A percentile compares a stretch with the other conserved stretches of the same genome.
These are phyloP conservation scores for Drosophila equinoxialis DNA, from an alignment of 1,140 invertebrate genomes.

Conservation along the genomic window DNA sequence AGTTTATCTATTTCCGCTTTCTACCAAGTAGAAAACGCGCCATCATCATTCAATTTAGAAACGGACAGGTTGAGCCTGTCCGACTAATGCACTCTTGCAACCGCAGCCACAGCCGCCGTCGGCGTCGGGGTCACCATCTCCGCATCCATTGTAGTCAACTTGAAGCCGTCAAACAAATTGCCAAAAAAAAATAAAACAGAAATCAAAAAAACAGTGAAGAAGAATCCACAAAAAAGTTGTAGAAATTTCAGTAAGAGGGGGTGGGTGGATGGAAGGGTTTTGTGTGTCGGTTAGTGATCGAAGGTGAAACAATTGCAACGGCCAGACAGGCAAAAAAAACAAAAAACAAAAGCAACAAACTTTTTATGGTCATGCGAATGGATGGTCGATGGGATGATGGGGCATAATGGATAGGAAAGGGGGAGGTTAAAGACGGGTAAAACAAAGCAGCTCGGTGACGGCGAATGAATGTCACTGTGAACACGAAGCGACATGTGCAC, in stretches of 20 bases:
- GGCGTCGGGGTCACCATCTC: constrained; percentile 7
- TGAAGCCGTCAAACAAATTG: constrained; percentile 80
- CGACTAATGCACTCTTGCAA: constrained; percentile 80
- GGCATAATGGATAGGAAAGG: constrained; percentile 55
- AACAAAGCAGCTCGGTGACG: constrained; percentile 52
- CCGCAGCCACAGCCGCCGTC: constrained; percentile 31
- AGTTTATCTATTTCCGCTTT: constrained; percentile 11
- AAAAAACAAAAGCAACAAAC: constrained; percentile 40
- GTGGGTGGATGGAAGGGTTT: neutral
- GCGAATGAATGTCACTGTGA: constrained; percentile 81
- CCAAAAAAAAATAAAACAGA: constrained; percentile 48
- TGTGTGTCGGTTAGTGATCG: constrained; percentile 20
- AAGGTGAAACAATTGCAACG: constrained; percentile 63
- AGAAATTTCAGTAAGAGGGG: neutral
- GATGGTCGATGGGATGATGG: neutral
- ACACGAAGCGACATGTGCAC: constrained; percentile 81
- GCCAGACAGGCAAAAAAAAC: constrained; percentile 52
- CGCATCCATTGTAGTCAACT: constrained; percentile 67
- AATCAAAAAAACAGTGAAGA: constrained; percentile 5
- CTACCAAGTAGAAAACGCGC: neutral
- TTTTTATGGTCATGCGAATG: constrained; percentile 57
- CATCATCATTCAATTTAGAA: constrained; percentile 56
- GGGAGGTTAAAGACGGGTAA: neutral
- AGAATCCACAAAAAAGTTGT: constrained; percentile 29
- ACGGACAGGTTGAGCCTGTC: constrained; percentile 48